Evolutionary conservation across 2,888 invertebrate species (phyloP), one percentile per base, ranked within the genome.

Genomic region (Philereme transversata): DNA sequence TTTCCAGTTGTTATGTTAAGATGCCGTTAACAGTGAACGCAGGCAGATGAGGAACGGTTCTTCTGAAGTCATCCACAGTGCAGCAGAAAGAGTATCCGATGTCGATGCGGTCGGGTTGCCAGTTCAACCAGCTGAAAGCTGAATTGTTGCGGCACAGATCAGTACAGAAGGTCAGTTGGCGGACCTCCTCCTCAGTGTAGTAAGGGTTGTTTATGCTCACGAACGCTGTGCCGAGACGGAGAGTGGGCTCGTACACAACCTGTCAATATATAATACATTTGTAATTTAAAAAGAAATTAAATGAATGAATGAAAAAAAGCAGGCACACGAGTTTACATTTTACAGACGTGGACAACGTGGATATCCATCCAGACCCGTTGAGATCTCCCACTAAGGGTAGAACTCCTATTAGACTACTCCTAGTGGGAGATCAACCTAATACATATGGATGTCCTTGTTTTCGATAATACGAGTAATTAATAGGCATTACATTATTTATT

Each of bases 201-300:
- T 93, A 90, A 0, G 95, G 95, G 75, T 95, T 95, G 83, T 95
- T 95, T 58, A 94, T 90, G 47, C 94, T 93, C 5, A 95, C 75
- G 70, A 95, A 93, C 2, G 93, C 95, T 0, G 94, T 89, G 0
- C 94, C 95, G 4, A 88, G 76, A 6, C 88, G 83, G 0, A 79
- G 84, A 0, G 72, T 72, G 0, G 90, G 83, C 60, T 95, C 93
- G 72, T 94, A 93, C 0, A 93, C 88, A 4, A 95, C 93, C 90
- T 94, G 48, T 5, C 41, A 41, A 57, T 36, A 11, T 40, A 47
- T 22, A 22, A 22, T 22, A 22, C 22, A n/a, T n/a, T n/a, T n/a
- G n/a, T n/a, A n/a, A n/a, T n/a, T n/a, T n/a, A n/a, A n/a, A n/a
- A n/a, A n/a, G n/a, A n/a, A n/a, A n/a, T n/a, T n/a, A n/a, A n/a